These are phyloP conservation scores for Bos javanicus DNA, from an alignment of 2,113 vertebrate species.

Conservation along the genomic window DNA sequence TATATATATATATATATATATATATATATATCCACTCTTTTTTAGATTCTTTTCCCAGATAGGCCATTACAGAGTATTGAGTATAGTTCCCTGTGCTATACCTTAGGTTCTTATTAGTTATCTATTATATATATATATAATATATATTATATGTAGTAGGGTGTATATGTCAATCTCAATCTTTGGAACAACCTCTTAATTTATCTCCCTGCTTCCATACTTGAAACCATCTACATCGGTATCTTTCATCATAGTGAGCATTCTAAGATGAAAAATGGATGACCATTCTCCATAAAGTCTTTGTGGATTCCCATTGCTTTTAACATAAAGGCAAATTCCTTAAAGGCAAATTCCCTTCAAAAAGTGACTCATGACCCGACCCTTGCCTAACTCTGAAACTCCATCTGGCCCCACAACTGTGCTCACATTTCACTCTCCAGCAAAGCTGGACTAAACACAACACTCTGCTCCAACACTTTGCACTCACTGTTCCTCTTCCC, in stretches of 20 bases:
- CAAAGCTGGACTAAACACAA: no score
- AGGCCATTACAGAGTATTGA: neutral
- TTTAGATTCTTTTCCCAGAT: neutral
- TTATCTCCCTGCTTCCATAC: neutral
- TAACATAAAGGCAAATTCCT: neutral
- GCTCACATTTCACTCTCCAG: neutral
- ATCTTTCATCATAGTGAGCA: neutral
- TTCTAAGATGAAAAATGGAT: neutral
- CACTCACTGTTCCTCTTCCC: neutral
- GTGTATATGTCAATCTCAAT: neutral
- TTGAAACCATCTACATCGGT: neutral
- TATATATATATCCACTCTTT: accelerated
- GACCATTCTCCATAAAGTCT: neutral
- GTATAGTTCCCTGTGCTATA: accelerated
- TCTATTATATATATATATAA: neutral
- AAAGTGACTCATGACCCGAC: neutral
- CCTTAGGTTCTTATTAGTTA: neutral
- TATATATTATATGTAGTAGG: neutral
- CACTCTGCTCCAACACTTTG: neutral
- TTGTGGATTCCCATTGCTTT: neutral
- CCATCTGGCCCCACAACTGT: neutral
- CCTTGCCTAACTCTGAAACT: neutral
- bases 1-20: no score
- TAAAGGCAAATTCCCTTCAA: neutral
- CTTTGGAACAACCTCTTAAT: neutral